phyloP scores from a whole-genome alignment of 2,888 invertebrate species.

The Agrochola litura region DNA sequence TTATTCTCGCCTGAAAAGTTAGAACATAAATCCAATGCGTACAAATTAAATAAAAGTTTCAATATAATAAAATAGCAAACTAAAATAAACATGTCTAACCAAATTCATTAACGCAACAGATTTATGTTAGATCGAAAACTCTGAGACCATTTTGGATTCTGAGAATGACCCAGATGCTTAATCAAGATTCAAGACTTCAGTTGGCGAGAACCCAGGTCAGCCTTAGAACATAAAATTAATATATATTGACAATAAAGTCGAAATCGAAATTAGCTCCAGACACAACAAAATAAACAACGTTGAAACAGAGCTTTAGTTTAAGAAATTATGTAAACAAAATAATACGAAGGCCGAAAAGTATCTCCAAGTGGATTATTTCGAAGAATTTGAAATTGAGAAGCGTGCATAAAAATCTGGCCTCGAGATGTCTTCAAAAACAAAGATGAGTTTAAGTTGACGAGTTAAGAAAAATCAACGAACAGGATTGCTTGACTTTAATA shows the following conservation, averaged over 20 bases:
- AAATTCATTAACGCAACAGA: constrained; percentile 37
- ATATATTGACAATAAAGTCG: constrained; percentile 50
- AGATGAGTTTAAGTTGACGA: constrained; percentile 42
- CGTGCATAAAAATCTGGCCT: constrained; percentile 37
- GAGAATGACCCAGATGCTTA: constrained; percentile 48
- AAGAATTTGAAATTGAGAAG: constrained; percentile 47
- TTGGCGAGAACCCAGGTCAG: constrained; percentile 49
- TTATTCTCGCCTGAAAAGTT: constrained; percentile 9
- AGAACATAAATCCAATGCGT: constrained; percentile 10
- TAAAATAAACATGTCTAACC: constrained; percentile 29
- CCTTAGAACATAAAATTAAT: constrained; percentile 49
- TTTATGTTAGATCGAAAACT: constrained; percentile 48
- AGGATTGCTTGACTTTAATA: constrained; percentile 43
- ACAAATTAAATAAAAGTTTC: constrained; percentile 29
- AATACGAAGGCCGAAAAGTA: constrained; percentile 19
- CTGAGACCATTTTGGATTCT: constrained; percentile 44
- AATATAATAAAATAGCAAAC: constrained; percentile 43
- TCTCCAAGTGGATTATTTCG: constrained; percentile 32
- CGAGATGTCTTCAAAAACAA: constrained; percentile 56
- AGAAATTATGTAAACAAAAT: constrained; percentile 49
- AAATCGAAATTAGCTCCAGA: constrained; percentile 52
- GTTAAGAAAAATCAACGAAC: constrained; percentile 49
- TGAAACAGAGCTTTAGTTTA: constrained; percentile 39
- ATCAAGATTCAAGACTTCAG: constrained; percentile 48
- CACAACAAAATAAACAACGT: constrained; percentile 50